Base-by-base conservation (phyloP, 2,888 invertebrate genomes). In the Nomada flava region DNA sequence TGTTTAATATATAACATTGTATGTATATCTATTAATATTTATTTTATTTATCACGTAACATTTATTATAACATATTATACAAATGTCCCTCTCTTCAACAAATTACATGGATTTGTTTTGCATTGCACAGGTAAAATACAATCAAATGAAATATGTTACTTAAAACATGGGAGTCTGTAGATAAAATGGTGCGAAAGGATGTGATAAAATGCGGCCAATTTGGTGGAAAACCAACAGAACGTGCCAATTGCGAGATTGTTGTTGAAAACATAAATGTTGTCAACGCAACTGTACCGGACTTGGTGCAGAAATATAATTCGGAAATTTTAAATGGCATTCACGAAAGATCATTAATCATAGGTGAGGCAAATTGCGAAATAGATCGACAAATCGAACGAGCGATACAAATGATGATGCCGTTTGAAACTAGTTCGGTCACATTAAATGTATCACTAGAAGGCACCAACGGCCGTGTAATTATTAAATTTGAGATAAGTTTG, bases 331-430 rank as follows among this genome's bases (percentile, higher is more conserved):
- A 87, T 60, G 85, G 75, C 20, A 50, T 57, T 2, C 15, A 47
- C 0, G 78, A 90, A 44, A 88, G 91, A 59, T 76, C 59, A 0
- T 20, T 92, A 13, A 87, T 94, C 15, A 95, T 95, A 23, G 95
- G 95, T 0, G 94, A 95, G 80, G 92, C 92, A 0, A 94, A 94
- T 79, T 93, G 91, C 36, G 94, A 94, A 82, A 90, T 95, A 36
- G 95, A 95, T 82, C 94, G 93, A 84, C 95, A 95, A 88, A 92
- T 95, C 23, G 95, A 95, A 87, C 92, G 95, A 86, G 94, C 95
- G 3, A 85, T 95, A 42, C 94, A 94, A 86, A 95, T 94, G 86
- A 95, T 95, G 95, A 95, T 94, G 79, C 89, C 94, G 18, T 93
- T 93, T 0, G 95, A 95, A 87, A 92, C 89, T 2, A 94, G 95